A percentile compares a stretch with the other conserved stretches of the same genome.
phyloP scores from a whole-genome alignment of 1,140 invertebrate species.

The Anastrepha ludens region DNA sequence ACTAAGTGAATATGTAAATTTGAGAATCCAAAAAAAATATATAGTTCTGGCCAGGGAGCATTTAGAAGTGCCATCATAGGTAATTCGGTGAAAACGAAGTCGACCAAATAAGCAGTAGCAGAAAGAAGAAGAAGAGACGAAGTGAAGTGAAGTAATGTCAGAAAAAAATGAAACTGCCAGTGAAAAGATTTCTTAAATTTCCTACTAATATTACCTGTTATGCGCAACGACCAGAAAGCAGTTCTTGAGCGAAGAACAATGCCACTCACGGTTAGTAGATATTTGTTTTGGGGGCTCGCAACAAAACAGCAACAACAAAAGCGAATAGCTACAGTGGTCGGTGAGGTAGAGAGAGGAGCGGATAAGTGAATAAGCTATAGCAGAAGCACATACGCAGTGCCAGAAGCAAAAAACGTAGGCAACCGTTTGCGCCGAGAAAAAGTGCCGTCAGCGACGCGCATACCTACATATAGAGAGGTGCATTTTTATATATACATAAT shows the following conservation, averaged over 20 bases:
- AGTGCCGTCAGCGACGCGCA: not conserved
- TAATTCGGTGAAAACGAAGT: constrained; percentile 50
- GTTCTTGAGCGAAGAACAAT: not conserved
- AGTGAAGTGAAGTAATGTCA: constrained; percentile 28
- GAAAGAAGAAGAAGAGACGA: constrained; percentile 21
- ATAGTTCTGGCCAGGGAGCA: constrained; percentile 44
- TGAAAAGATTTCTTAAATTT: constrained; percentile 17
- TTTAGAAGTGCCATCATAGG: constrained; percentile 34
- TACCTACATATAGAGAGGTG: not conserved
- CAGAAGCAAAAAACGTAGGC: constrained; percentile 27
- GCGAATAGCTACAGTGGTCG: constrained; percentile 26
- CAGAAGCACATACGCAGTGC: constrained; percentile 29
- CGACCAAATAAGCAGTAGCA: constrained; percentile 30
- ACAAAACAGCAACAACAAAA: not conserved
- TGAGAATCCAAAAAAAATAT: not conserved
- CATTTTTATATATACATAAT: too few species aligned
- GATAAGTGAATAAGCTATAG: constrained; percentile 29
- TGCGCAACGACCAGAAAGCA: too few species aligned
- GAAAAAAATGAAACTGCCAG: constrained; percentile 3
- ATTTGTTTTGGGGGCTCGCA: constrained; percentile 42
- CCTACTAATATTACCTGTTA: not conserved
- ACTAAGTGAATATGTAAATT: not conserved
- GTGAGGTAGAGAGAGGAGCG: not conserved
- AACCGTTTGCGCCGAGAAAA: not conserved
- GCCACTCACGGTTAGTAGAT: not conserved